Evolutionary conservation across 2,888 invertebrate species (phyloP), one percentile per base, ranked within the genome.

Genomic region (Marasmarcha lunaedactyla): DNA sequence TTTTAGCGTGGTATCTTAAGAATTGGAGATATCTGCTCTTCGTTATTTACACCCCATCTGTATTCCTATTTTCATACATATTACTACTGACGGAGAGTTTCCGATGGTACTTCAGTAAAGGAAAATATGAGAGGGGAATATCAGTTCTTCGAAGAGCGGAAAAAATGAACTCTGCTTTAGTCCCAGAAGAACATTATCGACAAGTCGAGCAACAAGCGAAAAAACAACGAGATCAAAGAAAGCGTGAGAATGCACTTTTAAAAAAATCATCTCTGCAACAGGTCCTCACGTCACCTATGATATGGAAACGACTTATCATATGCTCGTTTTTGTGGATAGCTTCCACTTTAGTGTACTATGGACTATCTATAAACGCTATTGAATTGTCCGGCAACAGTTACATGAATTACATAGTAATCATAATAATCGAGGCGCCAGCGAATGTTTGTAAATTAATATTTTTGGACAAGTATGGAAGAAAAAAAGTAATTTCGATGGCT

Each of bases 261-360:
- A 79, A 79, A 13, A 68, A 69, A 15, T 81, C 79, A 0, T 59
- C 77, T 0, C 74, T 83, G 43, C 71, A 65, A 33, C 78, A 81
- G 42, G 47, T 81, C 9, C 44, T 81, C 0, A 52, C 60, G 9
- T 87, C 88, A 0, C 58, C 71, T 1, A 81, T 84, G 58, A 83
- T 90, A 30, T 77, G 88, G 57, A 70, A 87, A 26, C 73, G 90
- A 44, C 61, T 90, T 14, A 60, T 87, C 35, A 89, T 87, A 15
- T 91, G 91, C 44, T 90, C 90, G 1, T 87, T 91, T 47, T 88
- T 91, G 47, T 93, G 93, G 93, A 87, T 90, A 9, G 88, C 91
- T 0, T 92, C 90, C 42, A 89, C 91, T 2, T 84, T 93, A 42
- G 89, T 93, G 5, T 94, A 92, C 63, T 93, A 92, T 48, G 94